phyloP scores from a whole-genome alignment of 2,888 invertebrate genomes.

The Petrolisthes manimaculis region DNA sequence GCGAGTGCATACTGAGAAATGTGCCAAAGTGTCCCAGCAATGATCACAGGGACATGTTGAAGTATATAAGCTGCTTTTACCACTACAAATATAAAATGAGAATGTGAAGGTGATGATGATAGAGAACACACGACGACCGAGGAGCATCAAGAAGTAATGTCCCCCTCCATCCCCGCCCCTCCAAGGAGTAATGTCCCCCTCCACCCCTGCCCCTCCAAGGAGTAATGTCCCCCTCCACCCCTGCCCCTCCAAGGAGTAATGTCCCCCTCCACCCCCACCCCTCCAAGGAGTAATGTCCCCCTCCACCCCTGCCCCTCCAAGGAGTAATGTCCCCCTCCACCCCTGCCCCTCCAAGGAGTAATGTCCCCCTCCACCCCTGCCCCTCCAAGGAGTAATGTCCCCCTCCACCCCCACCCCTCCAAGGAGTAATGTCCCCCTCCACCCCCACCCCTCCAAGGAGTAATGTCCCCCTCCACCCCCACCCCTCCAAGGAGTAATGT shows the following conservation, averaged over 20 bases:
- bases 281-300: slow-evolving; percentile 17
- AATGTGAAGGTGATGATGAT: slow-evolving; percentile 42
- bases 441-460: too few species aligned
- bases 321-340: neutral
- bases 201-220: too few species aligned
- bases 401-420: too few species aligned
- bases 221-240: neutral
- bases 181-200: slow-evolving; percentile 10
- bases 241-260: slow-evolving; percentile 22
- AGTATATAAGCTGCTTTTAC: slow-evolving; percentile 41
- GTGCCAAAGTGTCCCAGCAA: neutral
- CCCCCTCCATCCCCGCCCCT: too few species aligned
- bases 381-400: slow-evolving; percentile 14
- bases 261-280: too few species aligned
- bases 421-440: neutral
- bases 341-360: too few species aligned
- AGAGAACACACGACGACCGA: slow-evolving; percentile 41
- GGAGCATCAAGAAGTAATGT: slow-evolving; percentile 35
- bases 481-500: slow-evolving; percentile 26
- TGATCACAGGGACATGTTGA: slow-evolving; percentile 31
- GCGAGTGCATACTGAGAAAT: too few species aligned
- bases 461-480: too few species aligned
- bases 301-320: too few species aligned
- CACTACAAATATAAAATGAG: slow-evolving; percentile 48
- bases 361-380: neutral